Percentiles rank a stretch among this genome's conserved stretches.
Conservation (phyloP, 2,113 vertebrate genomes). For the Menura novaehollandiae region DNA sequence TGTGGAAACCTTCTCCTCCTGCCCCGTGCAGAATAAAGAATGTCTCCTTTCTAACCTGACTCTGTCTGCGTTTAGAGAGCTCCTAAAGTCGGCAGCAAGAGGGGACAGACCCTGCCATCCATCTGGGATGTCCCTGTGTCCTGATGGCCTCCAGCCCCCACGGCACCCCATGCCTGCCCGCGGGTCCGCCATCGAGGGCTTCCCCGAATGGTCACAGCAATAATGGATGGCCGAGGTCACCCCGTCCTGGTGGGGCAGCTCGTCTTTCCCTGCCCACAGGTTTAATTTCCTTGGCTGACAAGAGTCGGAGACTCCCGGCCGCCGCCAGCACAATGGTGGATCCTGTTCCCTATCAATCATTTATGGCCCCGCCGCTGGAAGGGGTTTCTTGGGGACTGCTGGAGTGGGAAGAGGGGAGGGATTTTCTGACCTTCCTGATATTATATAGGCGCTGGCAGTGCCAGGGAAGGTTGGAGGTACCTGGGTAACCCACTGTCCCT, state of each 20-base stretch:
- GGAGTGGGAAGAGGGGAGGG: neutral
- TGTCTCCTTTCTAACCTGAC: neutral
- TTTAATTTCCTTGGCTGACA: slow-evolving; percentile 16
- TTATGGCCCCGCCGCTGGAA: neutral
- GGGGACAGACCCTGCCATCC: neutral
- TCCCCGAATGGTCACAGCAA: neutral
- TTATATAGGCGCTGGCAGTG: neutral
- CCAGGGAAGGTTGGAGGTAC: neutral
- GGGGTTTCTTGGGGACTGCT: neutral
- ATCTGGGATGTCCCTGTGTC: neutral
- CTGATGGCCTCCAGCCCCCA: fast-evolving
- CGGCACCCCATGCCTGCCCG: no score
- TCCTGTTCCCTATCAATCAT: slow-evolving; percentile 57
- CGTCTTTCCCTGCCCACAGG: neutral
- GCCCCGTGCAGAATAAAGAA: neutral
- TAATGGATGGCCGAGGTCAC: neutral
- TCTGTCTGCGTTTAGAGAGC: neutral
- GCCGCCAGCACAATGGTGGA: neutral
- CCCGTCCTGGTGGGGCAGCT: fast-evolving
- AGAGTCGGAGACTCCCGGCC: neutral
- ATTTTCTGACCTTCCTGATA: fast-evolving
- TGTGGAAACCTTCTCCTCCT: neutral
- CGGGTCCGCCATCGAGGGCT: neutral
- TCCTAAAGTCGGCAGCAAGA: neutral
- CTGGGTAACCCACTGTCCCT: neutral